Percentiles rank a stretch among this genome's conserved stretches.
These are phyloP conservation scores for Dipodomys stephensi DNA, from an alignment of 2,113 vertebrate species.

Conservation along the genomic window DNA sequence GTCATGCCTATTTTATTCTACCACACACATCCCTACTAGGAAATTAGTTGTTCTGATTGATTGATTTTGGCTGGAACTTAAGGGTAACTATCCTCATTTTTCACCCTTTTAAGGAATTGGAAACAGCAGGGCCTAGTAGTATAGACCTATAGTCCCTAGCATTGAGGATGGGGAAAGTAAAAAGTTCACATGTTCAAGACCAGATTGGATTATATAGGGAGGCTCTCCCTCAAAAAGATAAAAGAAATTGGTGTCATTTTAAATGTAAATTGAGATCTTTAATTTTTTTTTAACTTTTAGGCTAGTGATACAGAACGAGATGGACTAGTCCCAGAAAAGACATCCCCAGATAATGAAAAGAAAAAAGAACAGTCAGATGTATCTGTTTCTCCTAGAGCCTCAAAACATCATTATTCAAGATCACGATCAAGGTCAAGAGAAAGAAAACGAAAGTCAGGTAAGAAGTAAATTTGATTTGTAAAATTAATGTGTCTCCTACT, in stretches of 20 bases:
- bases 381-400: slow-evolving; percentile 93
- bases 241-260: not conserved
- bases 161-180: too few species aligned
- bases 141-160: not conserved
- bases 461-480: not conserved
- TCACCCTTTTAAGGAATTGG: not conserved
- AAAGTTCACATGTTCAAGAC: too few species aligned
- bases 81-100: not conserved
- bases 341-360: slow-evolving; percentile 90
- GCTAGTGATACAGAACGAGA: slow-evolving; percentile 93
- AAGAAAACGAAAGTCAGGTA: slow-evolving; percentile 93
- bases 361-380: slow-evolving; percentile 92
- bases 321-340: slow-evolving; percentile 87
- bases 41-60: not conserved
- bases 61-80: too few species aligned
- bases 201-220: too few species aligned
- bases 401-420: slow-evolving; percentile 95
- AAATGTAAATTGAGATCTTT: slow-evolving; percentile 34
- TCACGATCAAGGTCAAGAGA: slow-evolving; percentile 95
- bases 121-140: not conserved
- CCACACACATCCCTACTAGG: not conserved
- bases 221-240: too few species aligned
- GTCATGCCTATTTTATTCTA: not conserved
- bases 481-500: not conserved
- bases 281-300: slow-evolving; percentile 82